Conservation (phyloP, 2,113 vertebrate species). For the Carassius gibelio region DNA sequence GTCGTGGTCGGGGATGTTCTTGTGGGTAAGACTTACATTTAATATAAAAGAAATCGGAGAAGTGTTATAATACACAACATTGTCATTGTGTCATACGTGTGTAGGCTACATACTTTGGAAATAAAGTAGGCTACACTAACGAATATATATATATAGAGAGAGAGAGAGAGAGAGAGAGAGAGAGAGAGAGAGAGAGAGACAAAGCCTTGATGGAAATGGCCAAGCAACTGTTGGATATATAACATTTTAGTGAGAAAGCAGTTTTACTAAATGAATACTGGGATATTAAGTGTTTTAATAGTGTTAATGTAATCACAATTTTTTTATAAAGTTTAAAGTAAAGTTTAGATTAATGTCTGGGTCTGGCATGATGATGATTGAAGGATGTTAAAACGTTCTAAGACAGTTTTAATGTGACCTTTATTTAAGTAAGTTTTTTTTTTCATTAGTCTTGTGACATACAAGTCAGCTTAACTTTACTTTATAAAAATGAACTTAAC, state of each 20-base stretch:
- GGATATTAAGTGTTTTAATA: too few species aligned
- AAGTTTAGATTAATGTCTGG: not conserved
- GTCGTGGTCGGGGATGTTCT: not conserved
- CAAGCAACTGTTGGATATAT: too few species aligned
- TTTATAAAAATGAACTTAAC: not conserved
- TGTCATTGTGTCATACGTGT: not conserved
- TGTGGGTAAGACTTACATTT: constrained; percentile 7
- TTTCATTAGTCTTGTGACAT: not conserved
- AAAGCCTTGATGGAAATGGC: too few species aligned
- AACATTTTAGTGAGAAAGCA: too few species aligned
- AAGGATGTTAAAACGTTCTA: not conserved
- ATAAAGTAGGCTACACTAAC: not conserved
- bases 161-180: too few species aligned
- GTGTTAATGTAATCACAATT: too few species aligned
- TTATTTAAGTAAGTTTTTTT: too few species aligned
- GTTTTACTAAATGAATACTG: too few species aligned
- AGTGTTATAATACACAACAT: not conserved
- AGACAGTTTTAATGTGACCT: not conserved
- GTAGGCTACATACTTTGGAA: not conserved
- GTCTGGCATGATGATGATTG: not conserved
- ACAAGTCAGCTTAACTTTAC: not conserved
- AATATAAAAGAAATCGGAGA: not conserved
- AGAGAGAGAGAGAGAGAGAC: too few species aligned
- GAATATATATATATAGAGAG: too few species aligned
- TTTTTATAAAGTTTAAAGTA: too few species aligned